Conservation (phyloP, 2,113 vertebrate species). For the Varanus salvator region DNA sequence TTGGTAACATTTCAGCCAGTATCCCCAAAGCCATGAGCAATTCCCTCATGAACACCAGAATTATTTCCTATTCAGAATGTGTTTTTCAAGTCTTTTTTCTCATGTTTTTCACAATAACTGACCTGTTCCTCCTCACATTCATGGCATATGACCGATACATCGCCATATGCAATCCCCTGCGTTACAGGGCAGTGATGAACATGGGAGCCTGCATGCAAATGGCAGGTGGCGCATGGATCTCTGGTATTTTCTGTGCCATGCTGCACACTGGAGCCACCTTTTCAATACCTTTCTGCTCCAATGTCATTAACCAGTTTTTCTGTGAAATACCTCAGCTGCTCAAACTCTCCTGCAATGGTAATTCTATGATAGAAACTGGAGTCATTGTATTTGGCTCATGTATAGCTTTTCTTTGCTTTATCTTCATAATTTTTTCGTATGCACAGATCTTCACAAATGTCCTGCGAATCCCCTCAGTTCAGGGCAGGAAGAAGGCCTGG, state of each 20-base stretch:
- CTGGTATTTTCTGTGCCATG: not conserved
- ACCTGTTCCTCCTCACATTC: constrained; percentile 10
- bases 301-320: not conserved
- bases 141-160: constrained; percentile 20
- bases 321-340: not conserved
- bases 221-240: not conserved
- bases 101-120: not conserved
- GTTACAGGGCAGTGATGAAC: constrained; percentile 41
- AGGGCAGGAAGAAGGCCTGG: not conserved
- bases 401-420: not conserved
- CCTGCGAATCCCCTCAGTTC: not conserved
- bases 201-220: not conserved
- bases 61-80: constrained; percentile 36
- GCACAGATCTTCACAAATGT: not conserved
- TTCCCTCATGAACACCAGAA: not conserved
- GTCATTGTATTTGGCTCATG: not conserved
- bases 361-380: not conserved
- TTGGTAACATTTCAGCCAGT: constrained; percentile 46
- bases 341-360: not conserved
- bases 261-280: not conserved
- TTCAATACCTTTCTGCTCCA: not conserved
- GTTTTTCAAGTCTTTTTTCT: constrained; percentile 27
- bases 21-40: constrained; percentile 43
- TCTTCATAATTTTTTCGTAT: not conserved
- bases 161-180: constrained; percentile 44